phyloP scores from a whole-genome alignment of 2,797 vertebrate species.

The Sebastes hubbsi region DNA sequence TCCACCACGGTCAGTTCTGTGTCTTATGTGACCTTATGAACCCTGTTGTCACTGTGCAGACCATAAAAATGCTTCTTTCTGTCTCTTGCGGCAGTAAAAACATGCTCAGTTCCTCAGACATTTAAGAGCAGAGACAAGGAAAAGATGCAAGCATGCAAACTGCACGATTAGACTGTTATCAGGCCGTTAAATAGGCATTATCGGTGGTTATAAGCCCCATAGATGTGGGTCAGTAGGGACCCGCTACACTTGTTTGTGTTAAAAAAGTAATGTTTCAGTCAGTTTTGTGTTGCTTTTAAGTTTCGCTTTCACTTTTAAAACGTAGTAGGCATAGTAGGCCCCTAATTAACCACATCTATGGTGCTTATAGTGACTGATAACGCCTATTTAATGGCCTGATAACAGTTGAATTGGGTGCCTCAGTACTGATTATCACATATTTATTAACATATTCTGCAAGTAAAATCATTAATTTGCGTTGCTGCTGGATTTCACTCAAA shows the following conservation, averaged over 20 bases:
- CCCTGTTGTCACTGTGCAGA: not conserved
- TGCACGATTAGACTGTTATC: not conserved
- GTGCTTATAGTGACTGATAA: not conserved
- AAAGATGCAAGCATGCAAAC: not conserved
- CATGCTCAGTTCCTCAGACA: not conserved
- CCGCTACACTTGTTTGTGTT: not conserved
- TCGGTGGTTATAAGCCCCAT: not conserved
- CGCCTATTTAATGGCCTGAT: not conserved
- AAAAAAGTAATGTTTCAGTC: not conserved
- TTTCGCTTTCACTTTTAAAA: not conserved
- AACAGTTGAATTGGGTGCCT: not conserved
- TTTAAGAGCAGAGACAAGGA: not conserved
- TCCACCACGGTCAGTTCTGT: slow-evolving; percentile 91
- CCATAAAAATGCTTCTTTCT: not conserved
- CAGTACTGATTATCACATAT: not conserved
- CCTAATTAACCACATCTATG: not conserved
- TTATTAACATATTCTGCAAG: not conserved
- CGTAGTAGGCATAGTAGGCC: not conserved
- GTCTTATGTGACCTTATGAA: not conserved
- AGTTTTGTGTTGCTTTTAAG: not conserved
- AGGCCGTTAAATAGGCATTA: not conserved
- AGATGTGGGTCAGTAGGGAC: not conserved
- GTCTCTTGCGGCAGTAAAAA: not conserved
- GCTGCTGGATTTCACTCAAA: not conserved
- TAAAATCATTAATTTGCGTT: not conserved